A percentile compares a stretch with the other conserved stretches of the same genome.
These are phyloP conservation scores for Papilio aristodemus DNA, from an alignment of 1,140 invertebrate genomes.

Conservation along the genomic window DNA sequence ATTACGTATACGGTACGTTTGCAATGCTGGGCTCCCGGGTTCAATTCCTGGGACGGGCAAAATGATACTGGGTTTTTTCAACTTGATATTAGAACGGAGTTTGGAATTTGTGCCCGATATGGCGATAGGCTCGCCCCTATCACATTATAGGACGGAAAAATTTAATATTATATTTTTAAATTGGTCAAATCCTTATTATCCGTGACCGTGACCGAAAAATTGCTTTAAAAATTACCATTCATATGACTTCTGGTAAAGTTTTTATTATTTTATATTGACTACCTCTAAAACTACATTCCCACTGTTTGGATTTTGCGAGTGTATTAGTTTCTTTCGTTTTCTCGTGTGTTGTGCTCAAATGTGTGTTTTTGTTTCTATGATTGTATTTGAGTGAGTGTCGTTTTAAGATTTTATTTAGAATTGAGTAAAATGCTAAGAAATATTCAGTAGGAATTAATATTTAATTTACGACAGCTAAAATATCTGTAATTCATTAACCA, in stretches of 20 bases:
- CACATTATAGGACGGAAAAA: too few relatives aligned
- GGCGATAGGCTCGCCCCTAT: too few relatives aligned
- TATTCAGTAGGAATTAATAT: conserved; percentile 1
- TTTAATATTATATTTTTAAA: not conserved
- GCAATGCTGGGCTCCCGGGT: too few relatives aligned
- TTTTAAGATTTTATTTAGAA: conserved; percentile 32
- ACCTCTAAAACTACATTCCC: not conserved
- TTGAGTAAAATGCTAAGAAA: conserved; percentile 22
- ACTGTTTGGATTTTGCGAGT: conserved; percentile 22
- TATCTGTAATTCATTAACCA: conserved; percentile 66
- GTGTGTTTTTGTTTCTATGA: conserved; percentile 28
- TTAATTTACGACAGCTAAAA: conserved; percentile 22
- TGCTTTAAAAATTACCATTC: not conserved
- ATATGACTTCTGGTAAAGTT: not conserved
- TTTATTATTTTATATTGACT: not conserved
- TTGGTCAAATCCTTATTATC: not conserved
- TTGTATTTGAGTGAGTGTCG: conserved; percentile 23
- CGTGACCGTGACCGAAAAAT: not conserved
- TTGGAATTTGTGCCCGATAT: too few relatives aligned
- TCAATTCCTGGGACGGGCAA: too few relatives aligned
- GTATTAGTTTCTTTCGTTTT: conserved; percentile 28
- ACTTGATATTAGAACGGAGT: too few relatives aligned
- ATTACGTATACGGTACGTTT: too few relatives aligned
- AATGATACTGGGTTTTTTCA: too few relatives aligned
- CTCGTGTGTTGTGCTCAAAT: conserved; percentile 29